Base-by-base conservation (phyloP, 2,113 vertebrate species). In the Tyrannus savana region DNA sequence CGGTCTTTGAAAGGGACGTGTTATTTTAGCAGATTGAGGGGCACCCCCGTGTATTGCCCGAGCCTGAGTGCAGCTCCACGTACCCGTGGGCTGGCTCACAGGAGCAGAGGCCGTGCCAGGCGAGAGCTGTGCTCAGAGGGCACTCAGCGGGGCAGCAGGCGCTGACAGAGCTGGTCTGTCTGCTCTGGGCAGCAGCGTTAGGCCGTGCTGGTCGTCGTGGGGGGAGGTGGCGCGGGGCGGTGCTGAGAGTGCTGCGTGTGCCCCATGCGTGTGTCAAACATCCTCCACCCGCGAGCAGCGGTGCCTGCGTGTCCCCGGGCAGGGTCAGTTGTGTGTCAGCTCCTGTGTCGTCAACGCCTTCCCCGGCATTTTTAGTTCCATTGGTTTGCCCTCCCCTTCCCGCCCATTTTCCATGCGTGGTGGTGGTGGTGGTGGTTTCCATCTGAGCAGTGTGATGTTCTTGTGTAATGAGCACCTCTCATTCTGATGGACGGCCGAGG, bases 361-460 rank as follows among this genome's bases (percentile, higher is more conserved):
- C 93, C 97, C 95, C 85, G 95, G 97, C 86, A 46, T 93, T 75
- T 76, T 42, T 42, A 1, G 49, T 81, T 64, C 23, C 68, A 68
- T 94, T 94, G 55, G 27, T 78, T 81, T 74, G 47, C 47, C 44
- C 22, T 91, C 76, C 91, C 92, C 87, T 86, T 84, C 83, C 75
- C 83, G 86, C 95, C 92, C 96, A 95, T 98, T 92, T 49, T 94
- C 80, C 97, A 97, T 96, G 96, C 33, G 80, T 97, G 95, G 52
- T 92, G 96, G 95, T 97, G 96, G 95, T 97, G 95, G 52, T 92
- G 96, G 95, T 97, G 93, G 82, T 95, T 90, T 93, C 35, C 56
- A 59, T 72, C 74, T 30, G 56, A 68, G 22, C 23, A 4, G 87
- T 82, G 82, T 87, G 37, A 86, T n/a, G 0, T 87, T 75, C 90